These are phyloP conservation scores for Nycticryphes semicollaris DNA, from an alignment of 2,113 vertebrate species.

Conservation along the genomic window DNA sequence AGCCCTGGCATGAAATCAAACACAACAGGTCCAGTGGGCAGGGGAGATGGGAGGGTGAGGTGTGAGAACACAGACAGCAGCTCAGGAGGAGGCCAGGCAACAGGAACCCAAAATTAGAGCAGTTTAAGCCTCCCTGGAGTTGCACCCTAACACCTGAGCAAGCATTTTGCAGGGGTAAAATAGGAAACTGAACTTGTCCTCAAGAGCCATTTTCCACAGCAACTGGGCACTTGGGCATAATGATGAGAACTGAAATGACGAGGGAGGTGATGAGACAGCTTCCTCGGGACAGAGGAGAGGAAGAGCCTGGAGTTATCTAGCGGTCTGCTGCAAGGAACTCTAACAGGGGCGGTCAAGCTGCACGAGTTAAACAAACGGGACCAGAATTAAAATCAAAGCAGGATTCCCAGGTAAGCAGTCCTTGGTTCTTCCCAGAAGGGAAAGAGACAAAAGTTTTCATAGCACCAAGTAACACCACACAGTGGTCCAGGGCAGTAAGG, in stretches of 20 bases:
- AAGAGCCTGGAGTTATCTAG: background rate
- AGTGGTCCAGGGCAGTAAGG: background rate
- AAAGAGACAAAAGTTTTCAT: background rate
- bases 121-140: background rate
- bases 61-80: background rate
- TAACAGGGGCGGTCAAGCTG: background rate
- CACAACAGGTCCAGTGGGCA: background rate
- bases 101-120: background rate
- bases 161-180: background rate
- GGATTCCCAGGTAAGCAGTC: background rate
- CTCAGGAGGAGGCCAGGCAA: background rate
- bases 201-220: background rate
- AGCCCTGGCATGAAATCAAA: background rate
- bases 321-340: background rate
- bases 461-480: constrained; percentile 45
- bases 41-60: background rate
- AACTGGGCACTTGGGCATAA: background rate
- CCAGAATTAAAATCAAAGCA: background rate
- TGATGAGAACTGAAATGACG: background rate
- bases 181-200: background rate
- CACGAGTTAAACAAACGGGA: background rate
- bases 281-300: background rate
- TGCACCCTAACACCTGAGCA: background rate
- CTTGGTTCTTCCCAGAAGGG: background rate
- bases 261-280: background rate